phyloP scores from a whole-genome alignment of 2,888 invertebrate genomes.

The Pterobdella sp. region DNA sequence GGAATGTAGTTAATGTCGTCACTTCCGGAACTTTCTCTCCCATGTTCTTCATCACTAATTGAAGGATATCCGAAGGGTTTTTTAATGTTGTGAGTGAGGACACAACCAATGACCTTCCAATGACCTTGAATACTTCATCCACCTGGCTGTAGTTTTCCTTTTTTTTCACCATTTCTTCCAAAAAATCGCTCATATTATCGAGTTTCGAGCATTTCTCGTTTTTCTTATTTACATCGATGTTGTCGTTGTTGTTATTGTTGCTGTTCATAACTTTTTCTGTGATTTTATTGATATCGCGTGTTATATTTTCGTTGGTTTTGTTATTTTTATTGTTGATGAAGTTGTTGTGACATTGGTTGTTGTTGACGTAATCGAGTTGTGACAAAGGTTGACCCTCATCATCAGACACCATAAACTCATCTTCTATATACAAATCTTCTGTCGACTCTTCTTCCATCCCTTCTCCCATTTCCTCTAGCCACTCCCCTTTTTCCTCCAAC shows the following conservation, averaged over 20 bases:
- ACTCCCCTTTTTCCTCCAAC: not conserved
- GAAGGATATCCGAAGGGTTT: not conserved
- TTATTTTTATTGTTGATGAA: not conserved
- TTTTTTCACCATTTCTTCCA: not conserved
- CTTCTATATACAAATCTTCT: conserved; percentile 2
- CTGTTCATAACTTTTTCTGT: not conserved
- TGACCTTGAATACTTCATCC: not conserved
- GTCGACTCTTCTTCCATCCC: not conserved
- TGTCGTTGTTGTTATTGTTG: not conserved
- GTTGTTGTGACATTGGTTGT: not conserved
- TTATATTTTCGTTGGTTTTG: not conserved
- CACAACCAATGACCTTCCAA: not conserved
- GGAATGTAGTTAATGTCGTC: not conserved
- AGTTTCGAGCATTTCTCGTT: not conserved
- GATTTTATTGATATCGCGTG: not conserved
- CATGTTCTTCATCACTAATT: not conserved
- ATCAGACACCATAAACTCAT: not conserved
- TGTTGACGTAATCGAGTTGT: conserved; percentile 8
- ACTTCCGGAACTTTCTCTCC: not conserved
- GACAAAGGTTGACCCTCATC: not conserved
- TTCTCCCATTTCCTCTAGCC: not conserved
- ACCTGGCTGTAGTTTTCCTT: no score
- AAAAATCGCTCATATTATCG: not conserved
- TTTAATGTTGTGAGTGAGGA: not conserved
- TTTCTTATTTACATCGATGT: not conserved